These are phyloP conservation scores for Paralvinella palmiformis DNA, from an alignment of 1,140 invertebrate species.

Conservation along the genomic window DNA sequence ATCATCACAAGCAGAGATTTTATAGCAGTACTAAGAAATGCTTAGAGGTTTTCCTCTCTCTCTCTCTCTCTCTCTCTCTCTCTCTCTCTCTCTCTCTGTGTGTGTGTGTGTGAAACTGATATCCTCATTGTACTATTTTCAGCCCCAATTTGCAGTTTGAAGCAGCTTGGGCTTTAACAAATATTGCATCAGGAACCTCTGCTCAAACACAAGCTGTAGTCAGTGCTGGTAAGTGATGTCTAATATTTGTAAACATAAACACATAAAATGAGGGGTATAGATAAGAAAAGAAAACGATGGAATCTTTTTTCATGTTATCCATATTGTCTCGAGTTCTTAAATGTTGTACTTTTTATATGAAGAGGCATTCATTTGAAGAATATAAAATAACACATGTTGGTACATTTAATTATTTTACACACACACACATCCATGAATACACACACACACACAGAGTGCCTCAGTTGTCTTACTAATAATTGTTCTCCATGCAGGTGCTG, in stretches of 20 bases:
- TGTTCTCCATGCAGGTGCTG: conserved; percentile 71
- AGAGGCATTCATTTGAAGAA: not conserved
- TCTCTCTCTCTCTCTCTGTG: not conserved
- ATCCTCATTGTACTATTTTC: no score
- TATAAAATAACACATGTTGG: no score
- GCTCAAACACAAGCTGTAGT: conserved; percentile 95
- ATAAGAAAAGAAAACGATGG: no score
- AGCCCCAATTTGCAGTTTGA: conserved; percentile 95
- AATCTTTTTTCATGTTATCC: no score
- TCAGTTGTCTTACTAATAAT: no score
- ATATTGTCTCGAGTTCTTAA: not conserved
- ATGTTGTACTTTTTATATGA: not conserved
- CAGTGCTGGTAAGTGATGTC: conserved; percentile 55
- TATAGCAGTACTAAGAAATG: no score
- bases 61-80: no score
- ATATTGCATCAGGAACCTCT: conserved; percentile 96
- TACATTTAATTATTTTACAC: not conserved
- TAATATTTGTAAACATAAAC: not conserved
- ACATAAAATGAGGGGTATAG: no score
- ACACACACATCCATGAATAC: no score
- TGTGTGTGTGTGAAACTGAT: conserved; percentile 20
- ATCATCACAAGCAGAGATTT: no score
- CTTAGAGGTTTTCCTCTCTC: no score
- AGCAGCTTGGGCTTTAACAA: conserved; percentile 97
- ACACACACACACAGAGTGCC: no score